Conservation (phyloP, 1,140 invertebrate genomes). For the Calycopis cecrops region DNA sequence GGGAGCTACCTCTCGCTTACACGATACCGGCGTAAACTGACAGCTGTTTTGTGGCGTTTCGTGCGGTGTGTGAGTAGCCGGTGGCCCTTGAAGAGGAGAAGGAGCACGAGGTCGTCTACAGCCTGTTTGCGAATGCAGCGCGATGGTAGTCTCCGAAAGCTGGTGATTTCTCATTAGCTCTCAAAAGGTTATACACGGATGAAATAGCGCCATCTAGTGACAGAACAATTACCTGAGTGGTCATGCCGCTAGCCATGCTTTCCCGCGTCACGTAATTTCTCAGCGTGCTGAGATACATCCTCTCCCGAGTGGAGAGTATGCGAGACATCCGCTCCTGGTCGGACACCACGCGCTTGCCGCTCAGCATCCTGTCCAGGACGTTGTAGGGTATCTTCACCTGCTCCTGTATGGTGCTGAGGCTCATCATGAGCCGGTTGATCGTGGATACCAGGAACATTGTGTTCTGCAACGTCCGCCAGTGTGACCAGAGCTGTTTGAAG, state of each 20-base stretch:
- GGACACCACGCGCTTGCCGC: conserved; percentile 31
- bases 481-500: conserved; percentile 77
- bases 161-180: too few relatives aligned
- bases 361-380: conserved; percentile 46
- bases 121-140: too few relatives aligned
- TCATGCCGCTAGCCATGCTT: conserved; percentile 7
- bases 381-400: conserved; percentile 53
- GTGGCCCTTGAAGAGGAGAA: too few relatives aligned
- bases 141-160: too few relatives aligned
- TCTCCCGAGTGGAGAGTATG: conserved; percentile 18
- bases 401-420: conserved; percentile 67
- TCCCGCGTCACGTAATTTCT: conserved; percentile 38
- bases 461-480: conserved; percentile 79
- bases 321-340: conserved; percentile 36
- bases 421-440: conserved; percentile 74
- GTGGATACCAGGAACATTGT: conserved; percentile 78
- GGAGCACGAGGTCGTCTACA: too few relatives aligned
- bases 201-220: too few relatives aligned
- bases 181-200: too few relatives aligned
- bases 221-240: background rate
- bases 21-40: too few relatives aligned
- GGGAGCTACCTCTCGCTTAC: too few relatives aligned
- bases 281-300: conserved; percentile 36
- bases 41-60: too few relatives aligned
- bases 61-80: too few relatives aligned